A percentile compares a stretch with the other conserved stretches of the same genome.
Conservation (phyloP, 1,140 invertebrate genomes). For the Bacillus rossius region DNA sequence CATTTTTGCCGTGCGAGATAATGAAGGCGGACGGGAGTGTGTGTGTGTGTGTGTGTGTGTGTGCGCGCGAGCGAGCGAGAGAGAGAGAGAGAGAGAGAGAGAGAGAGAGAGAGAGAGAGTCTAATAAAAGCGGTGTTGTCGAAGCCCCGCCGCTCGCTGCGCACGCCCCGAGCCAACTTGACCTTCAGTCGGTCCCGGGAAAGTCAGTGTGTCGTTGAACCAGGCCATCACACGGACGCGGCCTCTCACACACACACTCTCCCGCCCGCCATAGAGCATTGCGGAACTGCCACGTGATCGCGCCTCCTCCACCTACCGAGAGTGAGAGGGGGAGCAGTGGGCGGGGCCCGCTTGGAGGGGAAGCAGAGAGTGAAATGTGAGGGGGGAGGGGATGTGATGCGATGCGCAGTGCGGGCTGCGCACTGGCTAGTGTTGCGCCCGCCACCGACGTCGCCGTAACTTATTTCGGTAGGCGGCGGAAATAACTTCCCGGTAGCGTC, state of each 20-base stretch:
- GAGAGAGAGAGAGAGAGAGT: too few species aligned
- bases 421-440: neutral
- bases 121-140: constrained; percentile 1
- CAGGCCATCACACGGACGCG: constrained; percentile 14
- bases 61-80: too few species aligned
- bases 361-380: constrained; percentile 2
- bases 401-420: constrained; percentile 24
- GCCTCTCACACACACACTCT: too few species aligned
- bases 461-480: too few species aligned
- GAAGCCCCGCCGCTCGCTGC: neutral
- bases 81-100: too few species aligned
- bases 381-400: constrained; percentile 9
- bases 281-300: constrained; percentile 18
- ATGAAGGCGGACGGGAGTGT: too few species aligned
- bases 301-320: neutral
- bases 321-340: constrained; percentile 6
- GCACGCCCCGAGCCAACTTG: constrained; percentile 1
- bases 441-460: too few species aligned
- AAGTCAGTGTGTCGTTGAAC: constrained; percentile 19
- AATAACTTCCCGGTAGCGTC: too few species aligned
- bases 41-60: neutral
- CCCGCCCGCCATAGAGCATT: neutral
- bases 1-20: too few species aligned
- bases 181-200: constrained; percentile 17
- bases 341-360: neutral